A percentile compares a stretch with the other conserved stretches of the same genome.
These are phyloP conservation scores for Drosophila falleni DNA, from an alignment of 2,888 invertebrate species.

Conservation along the genomic window DNA sequence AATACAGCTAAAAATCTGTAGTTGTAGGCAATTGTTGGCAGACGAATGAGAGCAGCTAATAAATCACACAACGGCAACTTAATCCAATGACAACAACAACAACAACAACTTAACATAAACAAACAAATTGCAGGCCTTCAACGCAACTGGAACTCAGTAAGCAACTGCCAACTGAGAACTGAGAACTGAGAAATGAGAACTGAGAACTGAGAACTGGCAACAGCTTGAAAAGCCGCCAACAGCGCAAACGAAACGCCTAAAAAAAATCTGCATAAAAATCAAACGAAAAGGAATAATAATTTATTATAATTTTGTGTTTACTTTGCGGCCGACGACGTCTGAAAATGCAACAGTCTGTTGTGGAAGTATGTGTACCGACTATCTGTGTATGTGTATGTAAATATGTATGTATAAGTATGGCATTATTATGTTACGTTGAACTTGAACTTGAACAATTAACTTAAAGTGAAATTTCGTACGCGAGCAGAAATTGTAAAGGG, in stretches of 20 bases:
- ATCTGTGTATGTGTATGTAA: conserved; percentile 11
- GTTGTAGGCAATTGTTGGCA: not conserved
- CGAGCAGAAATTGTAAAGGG: conserved; percentile 80
- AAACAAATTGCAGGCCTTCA: conserved; percentile 61
- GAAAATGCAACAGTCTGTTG: conserved; percentile 62
- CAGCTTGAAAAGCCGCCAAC: conserved; percentile 31
- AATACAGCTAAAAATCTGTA: conserved; percentile 4
- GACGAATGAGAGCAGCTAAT: conserved; percentile 23
- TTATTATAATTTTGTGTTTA: conserved; percentile 74
- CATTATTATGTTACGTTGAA: conserved; percentile 81
- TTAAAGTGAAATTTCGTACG: conserved; percentile 84
- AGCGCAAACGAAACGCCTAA: conserved; percentile 52
- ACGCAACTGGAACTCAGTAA: conserved; percentile 20
- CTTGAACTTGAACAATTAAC: conserved; percentile 83
- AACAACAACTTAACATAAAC: conserved; percentile 27
- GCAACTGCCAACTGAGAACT: conserved; percentile 37
- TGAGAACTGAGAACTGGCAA: conserved; percentile 29
- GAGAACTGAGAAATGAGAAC: conserved; percentile 40
- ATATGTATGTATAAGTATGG: conserved; percentile 45
- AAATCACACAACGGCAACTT: conserved; percentile 51
- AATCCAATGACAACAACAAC: conserved; percentile 36
- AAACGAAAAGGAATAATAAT: conserved; percentile 81
- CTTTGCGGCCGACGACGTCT: conserved; percentile 3
- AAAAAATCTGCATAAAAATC: conserved; percentile 81
- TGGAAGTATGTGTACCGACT: conserved; percentile 30